Base-by-base conservation (phyloP, 2,113 vertebrate species). In the Nibea albiflora region DNA sequence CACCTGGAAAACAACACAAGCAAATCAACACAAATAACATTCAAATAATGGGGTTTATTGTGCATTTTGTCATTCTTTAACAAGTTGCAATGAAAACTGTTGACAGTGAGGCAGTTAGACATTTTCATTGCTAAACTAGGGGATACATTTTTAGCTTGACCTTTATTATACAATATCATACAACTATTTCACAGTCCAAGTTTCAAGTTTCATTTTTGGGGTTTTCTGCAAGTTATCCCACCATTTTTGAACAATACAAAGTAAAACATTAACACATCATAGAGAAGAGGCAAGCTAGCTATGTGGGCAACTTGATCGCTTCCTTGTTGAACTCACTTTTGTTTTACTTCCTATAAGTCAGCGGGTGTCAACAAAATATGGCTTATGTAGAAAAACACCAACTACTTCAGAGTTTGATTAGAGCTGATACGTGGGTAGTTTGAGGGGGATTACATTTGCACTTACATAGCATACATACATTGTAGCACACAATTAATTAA, bases 1-100 rank as follows among this genome's bases (percentile, higher is more conserved):
- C 79, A 85, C 91, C 95, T 95, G 87, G 56, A 80, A 77, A 88
- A 83, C 52, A 85, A 53, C 24, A 26, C 24, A 26, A 26, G 2
- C 24, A 26, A 77, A 28, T 79, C 0, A 82, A 39, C 0, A 77
- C 0, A 72, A 11, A 75, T 44, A 63, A 4, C 1, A 11, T 24
- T n/a, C 26, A 39, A 39, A 35, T n/a, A 46, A 14, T 11, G 44
- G 20, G 1, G 20, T 53, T 2, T 28, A n/a, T 1, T 62, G 31
- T 7, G 0, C 12, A 17, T 52, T 28, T 39, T 72, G 4, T 12
- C 0, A 62, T 39, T 65, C 5, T 35, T 22, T 24, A 31, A 22
- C 14, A 81, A 53, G 10, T 24, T 56, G 5, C 19, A 53, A 20
- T 56, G 8, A 56, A 22, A 52, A 58, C 28, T 0, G 28, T 16